Evolutionary conservation across 2,113 vertebrate genomes (phyloP).

Genomic region (Gambusia holbrooki): DNA sequence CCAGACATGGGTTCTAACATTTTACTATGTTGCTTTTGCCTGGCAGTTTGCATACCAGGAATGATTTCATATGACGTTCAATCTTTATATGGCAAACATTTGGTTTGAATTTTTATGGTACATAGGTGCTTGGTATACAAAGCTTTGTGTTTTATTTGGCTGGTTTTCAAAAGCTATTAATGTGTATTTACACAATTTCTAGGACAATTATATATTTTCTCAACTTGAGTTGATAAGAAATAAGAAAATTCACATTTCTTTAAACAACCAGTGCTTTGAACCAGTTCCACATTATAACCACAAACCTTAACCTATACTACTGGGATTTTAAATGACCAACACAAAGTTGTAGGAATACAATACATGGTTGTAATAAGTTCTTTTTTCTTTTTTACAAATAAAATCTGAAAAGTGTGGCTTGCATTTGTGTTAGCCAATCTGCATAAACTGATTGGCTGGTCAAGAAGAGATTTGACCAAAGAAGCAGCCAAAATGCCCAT

Average conservation of each 20-base stretch:
- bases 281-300: background rate
- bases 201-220: background rate
- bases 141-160: too few relatives aligned
- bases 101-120: conserved; percentile 20
- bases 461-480: too few relatives aligned
- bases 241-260: background rate
- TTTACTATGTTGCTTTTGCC: conserved; percentile 35
- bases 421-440: too few relatives aligned
- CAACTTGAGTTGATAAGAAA: background rate
- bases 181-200: too few relatives aligned
- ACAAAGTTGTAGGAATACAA: too few relatives aligned
- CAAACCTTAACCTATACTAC: background rate
- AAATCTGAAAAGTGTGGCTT: too few relatives aligned
- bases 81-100: conserved; percentile 57
- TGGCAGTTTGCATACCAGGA: conserved; percentile 10
- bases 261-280: background rate
- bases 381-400: too few relatives aligned
- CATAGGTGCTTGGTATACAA: too few relatives aligned
- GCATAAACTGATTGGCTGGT: too few relatives aligned
- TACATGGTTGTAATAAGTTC: too few relatives aligned
- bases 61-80: conserved; percentile 54
- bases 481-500: too few relatives aligned
- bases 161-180: too few relatives aligned
- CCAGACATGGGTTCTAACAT: conserved; percentile 61
- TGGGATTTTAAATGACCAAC: background rate